A percentile compares a stretch with the other conserved stretches of the same genome.
Conservation (phyloP, 2,888 invertebrate genomes). For the Dicycla oo region DNA sequence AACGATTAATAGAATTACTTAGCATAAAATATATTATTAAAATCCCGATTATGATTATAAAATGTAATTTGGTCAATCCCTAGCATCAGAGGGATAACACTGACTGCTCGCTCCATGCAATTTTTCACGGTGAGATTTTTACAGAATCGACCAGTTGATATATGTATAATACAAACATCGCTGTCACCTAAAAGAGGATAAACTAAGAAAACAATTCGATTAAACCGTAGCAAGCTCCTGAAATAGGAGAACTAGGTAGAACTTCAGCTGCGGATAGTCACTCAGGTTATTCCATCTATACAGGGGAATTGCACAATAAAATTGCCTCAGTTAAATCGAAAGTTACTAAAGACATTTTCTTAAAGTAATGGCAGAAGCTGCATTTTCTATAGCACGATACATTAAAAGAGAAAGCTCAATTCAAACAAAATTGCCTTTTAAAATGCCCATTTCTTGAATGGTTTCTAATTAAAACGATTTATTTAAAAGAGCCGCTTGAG, state of each 20-base stretch:
- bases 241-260: not conserved
- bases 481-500: conserved; percentile 50
- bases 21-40: too few species aligned
- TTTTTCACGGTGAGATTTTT: too few species aligned
- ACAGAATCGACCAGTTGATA: too few species aligned
- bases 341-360: not conserved
- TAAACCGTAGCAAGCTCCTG: not conserved
- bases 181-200: not conserved
- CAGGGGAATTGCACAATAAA: not conserved
- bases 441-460: conserved; percentile 50
- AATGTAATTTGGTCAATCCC: too few species aligned
- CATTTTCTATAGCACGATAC: conserved; percentile 9
- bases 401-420: conserved; percentile 42
- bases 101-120: too few species aligned
- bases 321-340: not conserved
- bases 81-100: too few species aligned
- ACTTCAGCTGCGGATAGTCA: not conserved
- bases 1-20: too few species aligned
- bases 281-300: too few species aligned
- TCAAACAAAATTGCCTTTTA: conserved; percentile 41
- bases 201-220: not conserved
- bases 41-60: too few species aligned
- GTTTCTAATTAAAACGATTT: conserved; percentile 60
- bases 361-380: not conserved
- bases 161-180: too few species aligned